These are phyloP conservation scores for Synchiropus splendidus DNA, from an alignment of 2,113 vertebrate species.

Conservation along the genomic window DNA sequence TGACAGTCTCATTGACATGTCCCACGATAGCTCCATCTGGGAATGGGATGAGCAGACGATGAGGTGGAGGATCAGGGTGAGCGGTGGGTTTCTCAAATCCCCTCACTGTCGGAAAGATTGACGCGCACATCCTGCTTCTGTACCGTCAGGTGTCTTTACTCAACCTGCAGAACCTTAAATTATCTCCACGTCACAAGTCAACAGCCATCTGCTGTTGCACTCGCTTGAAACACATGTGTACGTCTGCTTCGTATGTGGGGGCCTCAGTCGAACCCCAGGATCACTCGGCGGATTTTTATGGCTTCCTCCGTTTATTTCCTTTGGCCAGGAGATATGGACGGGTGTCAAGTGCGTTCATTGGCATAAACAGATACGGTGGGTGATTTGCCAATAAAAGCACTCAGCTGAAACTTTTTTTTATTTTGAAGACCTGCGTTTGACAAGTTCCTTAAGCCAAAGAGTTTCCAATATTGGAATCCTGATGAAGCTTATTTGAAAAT, in stretches of 20 bases:
- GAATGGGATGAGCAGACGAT: constrained; percentile 38
- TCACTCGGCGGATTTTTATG: constrained; percentile 25
- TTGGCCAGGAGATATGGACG: constrained; percentile 11
- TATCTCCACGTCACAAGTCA: too few relatives aligned
- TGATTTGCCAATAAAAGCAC: constrained; percentile 25
- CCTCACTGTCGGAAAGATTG: constrained; percentile 49
- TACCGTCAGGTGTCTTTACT: constrained; percentile 37
- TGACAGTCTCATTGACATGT: too few relatives aligned
- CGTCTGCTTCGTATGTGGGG: too few relatives aligned
- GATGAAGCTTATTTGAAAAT: constrained; percentile 16
- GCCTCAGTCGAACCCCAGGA: not conserved
- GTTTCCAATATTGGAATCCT: constrained; percentile 26
- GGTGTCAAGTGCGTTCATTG: constrained; percentile 25
- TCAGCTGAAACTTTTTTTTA: constrained; percentile 12
- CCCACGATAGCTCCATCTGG: constrained; percentile 40
- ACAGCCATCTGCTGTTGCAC: too few relatives aligned
- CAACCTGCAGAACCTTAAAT: not conserved
- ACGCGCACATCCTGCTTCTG: constrained; percentile 43
- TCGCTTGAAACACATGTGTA: too few relatives aligned
- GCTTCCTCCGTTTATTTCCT: constrained; percentile 33
- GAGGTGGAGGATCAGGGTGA: constrained; percentile 32
- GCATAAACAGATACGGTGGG: constrained; percentile 15
- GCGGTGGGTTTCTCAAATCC: constrained; percentile 32
- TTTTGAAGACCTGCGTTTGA: constrained; percentile 5
- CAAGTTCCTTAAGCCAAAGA: constrained; percentile 1